These are phyloP conservation scores for Electrona antarctica DNA, from an alignment of 2,113 vertebrate genomes.

Conservation along the genomic window DNA sequence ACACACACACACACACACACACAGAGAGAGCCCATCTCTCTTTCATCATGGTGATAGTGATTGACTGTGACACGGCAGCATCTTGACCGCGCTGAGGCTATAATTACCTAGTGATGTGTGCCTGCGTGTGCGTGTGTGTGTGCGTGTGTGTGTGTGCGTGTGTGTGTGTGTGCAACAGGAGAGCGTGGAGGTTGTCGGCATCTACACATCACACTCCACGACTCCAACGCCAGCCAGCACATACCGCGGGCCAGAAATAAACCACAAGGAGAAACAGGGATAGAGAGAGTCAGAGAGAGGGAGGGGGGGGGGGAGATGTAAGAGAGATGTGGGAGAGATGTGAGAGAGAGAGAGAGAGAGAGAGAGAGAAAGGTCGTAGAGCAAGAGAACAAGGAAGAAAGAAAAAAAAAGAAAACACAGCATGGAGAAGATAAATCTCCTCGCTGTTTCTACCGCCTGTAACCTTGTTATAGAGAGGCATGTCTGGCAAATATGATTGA, in stretches of 20 bases:
- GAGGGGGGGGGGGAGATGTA: not conserved
- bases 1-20: not conserved
- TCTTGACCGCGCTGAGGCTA: slow-evolving; percentile 67
- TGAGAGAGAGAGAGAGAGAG: not conserved
- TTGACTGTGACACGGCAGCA: slow-evolving; percentile 63
- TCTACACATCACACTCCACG: slow-evolving; percentile 53
- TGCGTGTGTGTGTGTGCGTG: too few relatives aligned
- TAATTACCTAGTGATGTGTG: slow-evolving; percentile 78
- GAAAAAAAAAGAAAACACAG: not conserved
- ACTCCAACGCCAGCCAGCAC: slow-evolving; percentile 62
- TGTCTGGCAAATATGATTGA: too few relatives aligned
- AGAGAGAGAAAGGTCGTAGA: not conserved
- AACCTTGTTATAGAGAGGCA: not conserved
- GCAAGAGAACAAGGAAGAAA: not conserved
- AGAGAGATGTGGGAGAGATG: not conserved
- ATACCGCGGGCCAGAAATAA: slow-evolving; percentile 75
- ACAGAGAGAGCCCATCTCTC: slow-evolving; percentile 3
- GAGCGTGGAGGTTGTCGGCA: slow-evolving; percentile 43
- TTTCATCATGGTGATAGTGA: slow-evolving; percentile 56
- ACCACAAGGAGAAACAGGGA: slow-evolving; percentile 24
- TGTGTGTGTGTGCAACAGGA: slow-evolving; percentile 63
- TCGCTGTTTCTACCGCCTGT: not conserved
- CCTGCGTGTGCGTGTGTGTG: not conserved
- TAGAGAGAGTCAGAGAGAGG: not conserved
- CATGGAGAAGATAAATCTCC: too few relatives aligned